A percentile compares a stretch with the other conserved stretches of the same genome.
These are phyloP conservation scores for Phania funesta DNA, from an alignment of 2,888 invertebrate species.

Conservation along the genomic window DNA sequence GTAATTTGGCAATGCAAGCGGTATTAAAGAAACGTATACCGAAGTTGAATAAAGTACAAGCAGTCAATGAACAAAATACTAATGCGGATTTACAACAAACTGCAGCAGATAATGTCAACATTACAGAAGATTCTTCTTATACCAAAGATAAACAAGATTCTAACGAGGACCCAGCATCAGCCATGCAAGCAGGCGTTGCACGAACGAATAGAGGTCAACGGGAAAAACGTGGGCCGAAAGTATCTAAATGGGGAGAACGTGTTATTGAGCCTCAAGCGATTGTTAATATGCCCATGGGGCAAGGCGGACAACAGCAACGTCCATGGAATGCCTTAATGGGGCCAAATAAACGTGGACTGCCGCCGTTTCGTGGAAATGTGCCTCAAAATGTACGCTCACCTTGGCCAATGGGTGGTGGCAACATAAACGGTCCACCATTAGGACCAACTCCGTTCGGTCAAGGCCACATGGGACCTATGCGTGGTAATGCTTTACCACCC, in stretches of 20 bases:
- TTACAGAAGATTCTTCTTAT: constrained; percentile 68
- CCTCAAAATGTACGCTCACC: constrained; percentile 60
- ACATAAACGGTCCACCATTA: constrained; percentile 39
- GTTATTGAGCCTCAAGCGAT: constrained; percentile 60
- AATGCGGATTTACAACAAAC: constrained; percentile 20
- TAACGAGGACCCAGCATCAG: constrained; percentile 47
- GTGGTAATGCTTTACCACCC: constrained; percentile 74
- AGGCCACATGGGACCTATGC: constrained; percentile 67
- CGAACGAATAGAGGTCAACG: constrained; percentile 69
- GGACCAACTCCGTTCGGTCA: constrained; percentile 45
- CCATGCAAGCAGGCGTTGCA: constrained; percentile 56
- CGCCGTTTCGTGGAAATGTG: constrained; percentile 68
- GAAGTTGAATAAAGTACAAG: constrained; percentile 73
- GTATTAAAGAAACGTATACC: constrained; percentile 80
- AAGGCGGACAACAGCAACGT: constrained; percentile 19
- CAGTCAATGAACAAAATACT: constrained; percentile 68
- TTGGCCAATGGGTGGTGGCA: constrained; percentile 49
- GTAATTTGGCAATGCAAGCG: constrained; percentile 80
- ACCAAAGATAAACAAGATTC: constrained; percentile 70
- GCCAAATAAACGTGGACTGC: constrained; percentile 54
- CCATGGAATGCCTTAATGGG: constrained; percentile 56
- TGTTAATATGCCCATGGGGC: constrained; percentile 22
- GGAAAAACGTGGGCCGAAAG: constrained; percentile 74
- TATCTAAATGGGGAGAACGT: constrained; percentile 77
- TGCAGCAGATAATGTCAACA: constrained; percentile 63